A percentile compares a stretch with the other conserved stretches of the same genome.
These are phyloP conservation scores for Physella acuta DNA, from an alignment of 1,140 invertebrate species.

Conservation along the genomic window DNA sequence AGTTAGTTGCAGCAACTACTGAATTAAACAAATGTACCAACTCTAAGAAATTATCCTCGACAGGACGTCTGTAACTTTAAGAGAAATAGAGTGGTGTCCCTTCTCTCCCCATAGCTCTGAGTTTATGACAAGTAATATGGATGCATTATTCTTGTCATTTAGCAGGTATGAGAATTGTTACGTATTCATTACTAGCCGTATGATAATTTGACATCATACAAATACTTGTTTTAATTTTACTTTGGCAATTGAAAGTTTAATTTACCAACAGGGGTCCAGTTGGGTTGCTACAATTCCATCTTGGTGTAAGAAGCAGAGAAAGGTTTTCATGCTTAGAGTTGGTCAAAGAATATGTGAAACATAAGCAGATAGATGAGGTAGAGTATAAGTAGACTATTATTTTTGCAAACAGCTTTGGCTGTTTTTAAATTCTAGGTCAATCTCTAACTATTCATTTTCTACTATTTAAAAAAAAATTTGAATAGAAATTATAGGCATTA, in stretches of 20 bases:
- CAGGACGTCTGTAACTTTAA: conserved; percentile 39
- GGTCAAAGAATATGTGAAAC: conserved; percentile 69
- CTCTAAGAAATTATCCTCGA: no score
- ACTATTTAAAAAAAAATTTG: neutral
- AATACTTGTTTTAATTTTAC: no score
- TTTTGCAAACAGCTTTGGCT: neutral
- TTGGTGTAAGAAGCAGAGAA: conserved; percentile 52
- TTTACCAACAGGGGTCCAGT: conserved; percentile 52
- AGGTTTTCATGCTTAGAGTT: conserved; percentile 66
- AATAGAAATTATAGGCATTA: no score
- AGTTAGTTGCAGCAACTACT: no score
- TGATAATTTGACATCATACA: conserved; percentile 15
- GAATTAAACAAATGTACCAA: no score
- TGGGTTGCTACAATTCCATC: conserved; percentile 47
- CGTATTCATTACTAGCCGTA: conserved; percentile 25
- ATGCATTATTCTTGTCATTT: conserved; percentile 47
- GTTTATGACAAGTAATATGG: conserved; percentile 43
- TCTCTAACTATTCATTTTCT: neutral
- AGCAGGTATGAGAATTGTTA: conserved; percentile 49
- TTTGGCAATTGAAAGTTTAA: no score
- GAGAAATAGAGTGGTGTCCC: conserved; percentile 48
- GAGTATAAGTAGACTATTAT: neutral
- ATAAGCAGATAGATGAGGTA: conserved; percentile 67
- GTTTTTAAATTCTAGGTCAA: neutral
- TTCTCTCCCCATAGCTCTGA: conserved; percentile 42